Evolutionary conservation across 2,888 invertebrate genomes (phyloP), one percentile per base, ranked within the genome.

Genomic region (Eutolmus rufibarbis): DNA sequence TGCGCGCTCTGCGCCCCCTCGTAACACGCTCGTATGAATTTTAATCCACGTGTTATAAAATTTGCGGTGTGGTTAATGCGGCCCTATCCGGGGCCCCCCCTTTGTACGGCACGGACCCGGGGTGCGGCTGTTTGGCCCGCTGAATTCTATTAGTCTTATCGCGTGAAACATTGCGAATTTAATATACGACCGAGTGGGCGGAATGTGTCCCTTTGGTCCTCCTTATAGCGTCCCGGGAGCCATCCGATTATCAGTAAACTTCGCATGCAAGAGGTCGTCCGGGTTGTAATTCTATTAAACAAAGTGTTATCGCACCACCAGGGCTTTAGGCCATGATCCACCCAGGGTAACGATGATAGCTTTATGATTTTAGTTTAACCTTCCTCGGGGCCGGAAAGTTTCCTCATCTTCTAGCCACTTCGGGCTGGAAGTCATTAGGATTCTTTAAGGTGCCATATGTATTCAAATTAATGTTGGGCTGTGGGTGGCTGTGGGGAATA

Each of bases 141-240:
- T 57, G 84, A 84, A 86, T 86, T 86, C 86, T 86, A 86, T 86
- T 86, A 86, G 86, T 86, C 86, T 86, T 86, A 86, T 86, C 86
- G 86, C 86, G 86, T 86, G 46, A 86, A 86, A 86, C 86, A 86
- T 86, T 86, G 86, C 86, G 51, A 76, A 86, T 76, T 34, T 86
- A 86, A 74, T 84, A 84, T 84, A 84, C 84, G 84, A 84, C 37
- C 37, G 81, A 81, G 56, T 81, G 56, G 81, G 56, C n/a, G 34
- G 14, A 4, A 51, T 81, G 81, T 81, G 81, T 81, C 79, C 51
- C 23, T 84, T 84, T 84, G 57, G 66, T 84, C 84, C 84, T 84
- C 66, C 84, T 84, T 37, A 84, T 16, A 66, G 43, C 51, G 43
- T 66, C 66, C 76, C 57, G 84, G 40, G 84, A 23, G 66, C 40